phyloP scores from a whole-genome alignment of 2,113 vertebrate genomes.

The Carollia perspicillata region DNA sequence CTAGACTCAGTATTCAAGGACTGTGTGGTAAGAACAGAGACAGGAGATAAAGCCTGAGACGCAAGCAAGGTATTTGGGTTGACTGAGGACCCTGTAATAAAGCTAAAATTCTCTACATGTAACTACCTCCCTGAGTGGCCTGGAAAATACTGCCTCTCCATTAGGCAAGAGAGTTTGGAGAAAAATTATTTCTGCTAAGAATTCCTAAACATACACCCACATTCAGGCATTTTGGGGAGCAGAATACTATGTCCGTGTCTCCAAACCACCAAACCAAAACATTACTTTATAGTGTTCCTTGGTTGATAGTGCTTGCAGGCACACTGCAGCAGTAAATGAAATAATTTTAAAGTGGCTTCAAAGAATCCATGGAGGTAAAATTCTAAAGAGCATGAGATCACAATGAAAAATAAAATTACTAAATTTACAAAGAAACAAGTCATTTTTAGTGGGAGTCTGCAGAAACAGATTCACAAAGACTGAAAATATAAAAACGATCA shows the following conservation, averaged over 20 bases:
- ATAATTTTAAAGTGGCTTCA: slow-evolving; percentile 20
- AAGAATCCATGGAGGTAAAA: slow-evolving; percentile 40
- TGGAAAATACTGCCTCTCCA: background rate
- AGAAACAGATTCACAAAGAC: background rate
- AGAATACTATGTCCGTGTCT: slow-evolving; percentile 10
- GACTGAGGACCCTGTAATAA: background rate
- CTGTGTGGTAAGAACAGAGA: background rate
- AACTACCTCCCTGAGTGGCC: background rate
- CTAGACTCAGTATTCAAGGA: background rate
- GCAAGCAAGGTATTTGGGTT: background rate
- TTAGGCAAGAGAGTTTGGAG: background rate
- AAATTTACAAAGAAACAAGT: background rate
- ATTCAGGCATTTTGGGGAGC: background rate
- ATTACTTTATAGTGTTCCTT: background rate
- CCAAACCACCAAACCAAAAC: background rate
- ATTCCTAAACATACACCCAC: background rate
- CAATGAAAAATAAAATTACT: background rate
- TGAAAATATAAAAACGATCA: background rate
- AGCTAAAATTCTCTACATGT: background rate
- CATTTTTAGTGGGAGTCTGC: background rate
- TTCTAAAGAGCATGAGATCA: slow-evolving; percentile 47
- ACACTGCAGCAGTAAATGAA: background rate
- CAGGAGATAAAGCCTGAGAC: background rate
- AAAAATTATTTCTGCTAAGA: background rate
- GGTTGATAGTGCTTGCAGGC: background rate